Percentiles rank a stretch among this genome's conserved stretches.
Conservation (phyloP, 2,888 invertebrate genomes). For the Hydraecia micacea region DNA sequence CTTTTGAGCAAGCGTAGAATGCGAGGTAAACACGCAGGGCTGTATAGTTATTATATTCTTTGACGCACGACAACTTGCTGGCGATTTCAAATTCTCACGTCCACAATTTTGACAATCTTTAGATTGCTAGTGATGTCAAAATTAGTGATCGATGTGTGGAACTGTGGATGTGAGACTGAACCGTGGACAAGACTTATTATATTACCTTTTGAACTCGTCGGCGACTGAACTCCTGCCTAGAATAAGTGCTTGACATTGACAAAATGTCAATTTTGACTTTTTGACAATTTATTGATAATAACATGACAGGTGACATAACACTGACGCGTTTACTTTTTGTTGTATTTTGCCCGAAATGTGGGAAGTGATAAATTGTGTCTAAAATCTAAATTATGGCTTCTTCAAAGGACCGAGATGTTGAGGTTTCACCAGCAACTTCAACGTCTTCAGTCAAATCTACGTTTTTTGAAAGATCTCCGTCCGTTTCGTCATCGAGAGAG, state of each 20-base stretch:
- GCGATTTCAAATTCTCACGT: too few relatives aligned
- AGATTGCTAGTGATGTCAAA: too few relatives aligned
- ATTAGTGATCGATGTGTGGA: too few relatives aligned
- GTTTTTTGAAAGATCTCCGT: slow-evolving; percentile 83
- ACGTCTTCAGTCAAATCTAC: slow-evolving; percentile 80
- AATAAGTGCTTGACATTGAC: not conserved
- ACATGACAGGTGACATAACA: slow-evolving; percentile 34
- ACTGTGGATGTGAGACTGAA: too few relatives aligned
- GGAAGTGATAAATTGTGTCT: slow-evolving; percentile 65
- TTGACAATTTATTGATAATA: slow-evolving; percentile 4
- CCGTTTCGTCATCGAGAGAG: slow-evolving; percentile 81
- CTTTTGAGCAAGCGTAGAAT: too few relatives aligned
- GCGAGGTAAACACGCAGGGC: too few relatives aligned
- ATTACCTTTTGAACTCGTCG: not conserved
- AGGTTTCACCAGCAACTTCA: slow-evolving; percentile 82
- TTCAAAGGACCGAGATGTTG: slow-evolving; percentile 77
- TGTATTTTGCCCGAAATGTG: slow-evolving; percentile 70
- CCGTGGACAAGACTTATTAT: too few relatives aligned
- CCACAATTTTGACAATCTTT: too few relatives aligned
- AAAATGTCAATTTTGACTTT: slow-evolving; percentile 1
- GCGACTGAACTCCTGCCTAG: not conserved
- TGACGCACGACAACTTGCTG: too few relatives aligned
- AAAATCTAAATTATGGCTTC: slow-evolving; percentile 81
- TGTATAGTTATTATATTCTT: too few relatives aligned
- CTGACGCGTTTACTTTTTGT: slow-evolving; percentile 66